phyloP scores from a whole-genome alignment of 2,113 vertebrate genomes.

The Hassar affinis region DNA sequence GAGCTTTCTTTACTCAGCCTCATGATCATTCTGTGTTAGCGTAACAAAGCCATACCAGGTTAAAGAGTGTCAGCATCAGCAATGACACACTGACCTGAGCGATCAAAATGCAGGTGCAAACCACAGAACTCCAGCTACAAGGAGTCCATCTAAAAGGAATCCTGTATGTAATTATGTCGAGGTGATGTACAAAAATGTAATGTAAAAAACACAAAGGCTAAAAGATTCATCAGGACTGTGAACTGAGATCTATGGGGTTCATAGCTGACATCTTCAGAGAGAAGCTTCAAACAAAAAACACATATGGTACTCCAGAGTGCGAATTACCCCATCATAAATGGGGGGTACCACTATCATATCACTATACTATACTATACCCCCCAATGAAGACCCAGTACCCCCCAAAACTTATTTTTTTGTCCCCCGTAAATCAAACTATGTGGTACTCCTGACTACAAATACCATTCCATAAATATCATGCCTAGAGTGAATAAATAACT shows the following conservation, averaged over 20 bases:
- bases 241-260: constrained; percentile 18
- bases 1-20: constrained; percentile 46
- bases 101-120: background rate
- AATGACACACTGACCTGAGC: constrained; percentile 24
- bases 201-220: constrained; percentile 48
- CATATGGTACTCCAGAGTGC: background rate
- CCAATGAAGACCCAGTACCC: too few relatives aligned
- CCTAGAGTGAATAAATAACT: background rate
- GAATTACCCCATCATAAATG: too few relatives aligned
- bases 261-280: background rate
- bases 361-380: too few relatives aligned
- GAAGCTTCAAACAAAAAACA: background rate
- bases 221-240: constrained; percentile 51
- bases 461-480: background rate
- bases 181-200: constrained; percentile 35
- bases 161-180: background rate
- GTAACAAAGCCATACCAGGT: constrained; percentile 35
- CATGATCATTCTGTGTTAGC: constrained; percentile 10
- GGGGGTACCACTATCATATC: too few relatives aligned
- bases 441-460: background rate
- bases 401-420: too few relatives aligned
- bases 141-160: background rate
- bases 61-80: constrained; percentile 41
- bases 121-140: background rate
- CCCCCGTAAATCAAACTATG: too few relatives aligned